phyloP scores from a whole-genome alignment of 2,888 invertebrate species.

The Hetaerina titia region DNA sequence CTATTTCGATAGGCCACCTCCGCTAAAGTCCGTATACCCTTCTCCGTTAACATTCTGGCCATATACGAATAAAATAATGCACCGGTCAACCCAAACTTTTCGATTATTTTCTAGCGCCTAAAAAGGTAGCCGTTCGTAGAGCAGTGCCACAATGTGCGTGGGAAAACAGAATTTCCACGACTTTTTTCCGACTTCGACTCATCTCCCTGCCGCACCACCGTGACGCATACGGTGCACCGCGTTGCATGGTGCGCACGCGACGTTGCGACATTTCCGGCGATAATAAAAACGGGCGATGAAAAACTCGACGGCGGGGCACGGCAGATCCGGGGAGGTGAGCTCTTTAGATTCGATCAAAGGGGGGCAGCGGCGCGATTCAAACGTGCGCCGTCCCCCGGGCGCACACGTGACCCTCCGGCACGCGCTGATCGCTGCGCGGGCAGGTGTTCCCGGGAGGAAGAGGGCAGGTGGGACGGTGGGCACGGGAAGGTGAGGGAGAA shows the following conservation, averaged over 20 bases:
- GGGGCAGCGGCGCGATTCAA: not conserved
- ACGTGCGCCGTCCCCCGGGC: not conserved
- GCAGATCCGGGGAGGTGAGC: not conserved
- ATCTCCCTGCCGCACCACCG: not conserved
- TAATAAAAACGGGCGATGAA: not conserved
- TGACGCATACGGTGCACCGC: not conserved
- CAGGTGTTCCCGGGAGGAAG: not conserved
- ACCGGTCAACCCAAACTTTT: no score
- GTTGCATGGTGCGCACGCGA: not conserved
- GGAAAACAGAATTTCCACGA: not conserved
- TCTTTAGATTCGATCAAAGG: not conserved
- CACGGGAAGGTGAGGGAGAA: not conserved
- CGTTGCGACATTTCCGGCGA: not conserved
- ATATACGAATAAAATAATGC: no score
- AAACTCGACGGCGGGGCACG: not conserved
- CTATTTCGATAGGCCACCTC: no score
- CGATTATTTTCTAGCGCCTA: no score
- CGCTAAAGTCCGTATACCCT: no score
- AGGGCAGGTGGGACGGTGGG: not conserved
- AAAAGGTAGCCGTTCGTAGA: no score
- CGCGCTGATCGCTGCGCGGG: not conserved
- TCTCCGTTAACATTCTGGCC: no score
- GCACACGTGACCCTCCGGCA: constrained; percentile 11
- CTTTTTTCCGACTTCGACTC: not conserved
- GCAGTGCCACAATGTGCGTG: not conserved